A percentile compares a stretch with the other conserved stretches of the same genome.
phyloP scores from a whole-genome alignment of 1,140 invertebrate species.

The Macrocentrus cingulum region DNA sequence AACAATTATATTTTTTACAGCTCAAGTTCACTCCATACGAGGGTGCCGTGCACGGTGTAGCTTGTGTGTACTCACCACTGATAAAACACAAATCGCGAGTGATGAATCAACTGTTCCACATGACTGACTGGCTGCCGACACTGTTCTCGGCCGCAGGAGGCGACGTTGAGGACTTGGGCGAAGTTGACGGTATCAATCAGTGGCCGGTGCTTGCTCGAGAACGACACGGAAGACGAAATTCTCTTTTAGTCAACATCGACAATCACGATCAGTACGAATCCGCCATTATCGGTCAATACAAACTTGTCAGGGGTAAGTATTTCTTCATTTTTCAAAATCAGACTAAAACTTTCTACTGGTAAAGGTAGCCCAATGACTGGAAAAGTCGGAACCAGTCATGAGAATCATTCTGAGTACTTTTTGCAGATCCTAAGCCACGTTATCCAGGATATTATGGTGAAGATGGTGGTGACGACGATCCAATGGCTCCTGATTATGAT shows the following conservation, averaged over 20 bases:
- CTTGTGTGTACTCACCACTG: slow-evolving; percentile 78
- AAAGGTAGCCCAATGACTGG: no score
- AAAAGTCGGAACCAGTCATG: no score
- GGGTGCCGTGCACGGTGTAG: slow-evolving; percentile 76
- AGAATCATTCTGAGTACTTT: neutral
- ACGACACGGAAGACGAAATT: slow-evolving; percentile 16
- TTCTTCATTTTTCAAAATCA: neutral
- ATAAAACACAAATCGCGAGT: slow-evolving; percentile 64
- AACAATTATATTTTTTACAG: slow-evolving; percentile 43
- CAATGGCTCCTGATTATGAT: slow-evolving; percentile 38
- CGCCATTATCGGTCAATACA: slow-evolving; percentile 38
- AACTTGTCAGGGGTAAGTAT: slow-evolving; percentile 42
- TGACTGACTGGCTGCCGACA: slow-evolving; percentile 87
- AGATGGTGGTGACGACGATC: slow-evolving; percentile 25
- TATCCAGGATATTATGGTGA: slow-evolving; percentile 40
- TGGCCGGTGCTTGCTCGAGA: slow-evolving; percentile 49
- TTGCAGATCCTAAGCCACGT: slow-evolving; percentile 26
- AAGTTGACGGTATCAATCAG: slow-evolving; percentile 58
- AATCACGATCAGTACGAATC: slow-evolving; percentile 28
- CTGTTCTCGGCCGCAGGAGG: slow-evolving; percentile 67
- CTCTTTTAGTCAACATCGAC: slow-evolving; percentile 45
- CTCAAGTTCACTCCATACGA: slow-evolving; percentile 84
- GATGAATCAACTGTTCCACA: slow-evolving; percentile 76
- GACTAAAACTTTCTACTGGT: no score
- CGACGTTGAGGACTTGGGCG: slow-evolving; percentile 40